phyloP scores from a whole-genome alignment of 2,113 vertebrate species.

The Tragelaphus strepsiceros region DNA sequence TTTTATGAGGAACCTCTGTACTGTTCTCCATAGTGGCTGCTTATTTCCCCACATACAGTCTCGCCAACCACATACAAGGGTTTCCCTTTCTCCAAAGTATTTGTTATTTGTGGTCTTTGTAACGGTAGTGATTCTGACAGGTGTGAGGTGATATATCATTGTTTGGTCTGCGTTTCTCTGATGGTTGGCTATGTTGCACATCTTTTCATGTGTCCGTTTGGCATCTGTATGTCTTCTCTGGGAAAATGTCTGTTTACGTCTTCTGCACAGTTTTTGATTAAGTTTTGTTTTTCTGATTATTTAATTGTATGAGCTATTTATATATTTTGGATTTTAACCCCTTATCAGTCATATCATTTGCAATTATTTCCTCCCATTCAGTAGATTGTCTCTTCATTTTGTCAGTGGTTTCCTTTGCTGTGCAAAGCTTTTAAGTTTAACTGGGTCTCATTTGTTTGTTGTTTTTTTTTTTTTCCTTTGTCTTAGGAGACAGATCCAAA shows the following conservation, averaged over 20 bases:
- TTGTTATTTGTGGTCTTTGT: neutral
- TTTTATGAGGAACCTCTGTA: neutral
- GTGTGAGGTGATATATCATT: neutral
- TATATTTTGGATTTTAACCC: neutral
- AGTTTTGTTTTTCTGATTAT: neutral
- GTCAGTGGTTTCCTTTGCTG: neutral
- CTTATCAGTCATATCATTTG: neutral
- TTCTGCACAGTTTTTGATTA: neutral
- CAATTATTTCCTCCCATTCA: neutral
- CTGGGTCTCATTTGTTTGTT: neutral
- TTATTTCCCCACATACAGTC: neutral
- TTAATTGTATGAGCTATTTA: neutral
- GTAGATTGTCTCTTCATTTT: neutral
- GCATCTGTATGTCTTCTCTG: neutral
- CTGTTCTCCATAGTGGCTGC: neutral
- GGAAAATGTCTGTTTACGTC: neutral
- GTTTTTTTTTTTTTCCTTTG: neutral
- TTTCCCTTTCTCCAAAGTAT: neutral
- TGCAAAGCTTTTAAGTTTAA: neutral
- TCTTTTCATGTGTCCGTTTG: neutral
- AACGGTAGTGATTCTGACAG: neutral
- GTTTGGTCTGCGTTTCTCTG: neutral
- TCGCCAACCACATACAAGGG: neutral
- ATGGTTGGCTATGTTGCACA: neutral
- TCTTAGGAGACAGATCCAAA: neutral